These are phyloP conservation scores for Peromyscus polionotus DNA, from an alignment of 2,113 vertebrate species.

Conservation along the genomic window DNA sequence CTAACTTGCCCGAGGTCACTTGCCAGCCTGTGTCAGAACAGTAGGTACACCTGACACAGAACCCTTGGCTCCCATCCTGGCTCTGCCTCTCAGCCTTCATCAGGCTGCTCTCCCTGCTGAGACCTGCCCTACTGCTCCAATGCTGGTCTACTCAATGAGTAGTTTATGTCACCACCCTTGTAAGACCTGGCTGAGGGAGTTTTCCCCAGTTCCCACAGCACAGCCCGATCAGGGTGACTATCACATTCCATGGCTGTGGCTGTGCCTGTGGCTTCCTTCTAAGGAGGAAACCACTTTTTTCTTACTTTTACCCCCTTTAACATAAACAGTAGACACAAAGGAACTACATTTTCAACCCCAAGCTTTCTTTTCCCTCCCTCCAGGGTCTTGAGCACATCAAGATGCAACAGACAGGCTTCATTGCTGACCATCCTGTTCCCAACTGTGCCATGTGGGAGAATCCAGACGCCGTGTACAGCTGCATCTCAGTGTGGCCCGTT, in stretches of 20 bases:
- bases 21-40: neutral
- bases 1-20: neutral
- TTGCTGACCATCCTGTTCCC: conserved; percentile 25
- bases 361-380: neutral
- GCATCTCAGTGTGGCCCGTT: conserved; percentile 46
- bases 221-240: neutral
- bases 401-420: neutral
- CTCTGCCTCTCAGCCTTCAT: neutral
- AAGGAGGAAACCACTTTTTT: conserved; percentile 10
- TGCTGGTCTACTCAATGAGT: neutral
- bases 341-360: neutral
- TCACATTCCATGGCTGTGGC: neutral
- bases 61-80: neutral
- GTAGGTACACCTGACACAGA: neutral
- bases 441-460: conserved; percentile 45
- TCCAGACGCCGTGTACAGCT: conserved; percentile 68
- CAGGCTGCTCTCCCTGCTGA: too few species aligned
- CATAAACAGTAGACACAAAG: conserved; percentile 27
- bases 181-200: neutral
- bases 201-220: neutral
- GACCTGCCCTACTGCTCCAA: neutral
- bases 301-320: neutral
- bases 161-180: too few species aligned
- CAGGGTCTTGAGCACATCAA: neutral
- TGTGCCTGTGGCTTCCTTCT: neutral